Percentiles rank a stretch among this genome's conserved stretches.
These are phyloP conservation scores for Caerostris darwini DNA, from an alignment of 1,140 invertebrate species.

Conservation along the genomic window DNA sequence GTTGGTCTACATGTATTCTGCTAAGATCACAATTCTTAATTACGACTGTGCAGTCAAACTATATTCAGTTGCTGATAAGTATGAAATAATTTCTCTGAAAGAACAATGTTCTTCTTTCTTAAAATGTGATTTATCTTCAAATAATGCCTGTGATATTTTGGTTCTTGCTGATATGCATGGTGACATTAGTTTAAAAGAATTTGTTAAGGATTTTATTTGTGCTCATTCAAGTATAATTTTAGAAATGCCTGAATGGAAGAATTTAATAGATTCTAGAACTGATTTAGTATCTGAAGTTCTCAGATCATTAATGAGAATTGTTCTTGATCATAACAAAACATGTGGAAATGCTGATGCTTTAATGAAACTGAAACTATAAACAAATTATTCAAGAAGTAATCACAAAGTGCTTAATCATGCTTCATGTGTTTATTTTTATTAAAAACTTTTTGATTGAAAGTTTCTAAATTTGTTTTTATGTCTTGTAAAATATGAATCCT, in stretches of 20 bases:
- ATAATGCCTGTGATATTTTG: not conserved
- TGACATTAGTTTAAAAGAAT: not conserved
- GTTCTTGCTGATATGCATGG: slow-evolving; percentile 35
- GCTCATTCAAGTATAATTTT: slow-evolving; percentile 1
- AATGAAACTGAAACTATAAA: too few species aligned
- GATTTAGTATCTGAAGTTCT: slow-evolving; percentile 1
- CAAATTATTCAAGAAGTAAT: too few species aligned
- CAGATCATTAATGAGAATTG: not conserved
- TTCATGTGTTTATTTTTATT: too few species aligned
- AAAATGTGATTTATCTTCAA: not conserved
- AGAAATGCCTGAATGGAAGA: not conserved
- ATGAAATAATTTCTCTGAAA: slow-evolving; percentile 30
- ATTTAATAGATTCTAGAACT: not conserved
- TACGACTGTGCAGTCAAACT: slow-evolving; percentile 12
- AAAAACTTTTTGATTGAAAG: too few species aligned
- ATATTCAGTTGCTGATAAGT: not conserved
- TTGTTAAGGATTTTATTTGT: slow-evolving; percentile 10
- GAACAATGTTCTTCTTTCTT: not conserved
- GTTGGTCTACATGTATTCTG: slow-evolving; percentile 66
- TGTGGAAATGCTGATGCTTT: not conserved
- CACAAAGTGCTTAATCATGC: too few species aligned
- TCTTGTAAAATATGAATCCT: too few species aligned
- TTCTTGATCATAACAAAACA: not conserved
- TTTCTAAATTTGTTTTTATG: too few species aligned
- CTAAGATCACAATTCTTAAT: not conserved